Evolutionary conservation across 2,797 vertebrate species (phyloP).

Genomic region (Echiichthys vipera): DNA sequence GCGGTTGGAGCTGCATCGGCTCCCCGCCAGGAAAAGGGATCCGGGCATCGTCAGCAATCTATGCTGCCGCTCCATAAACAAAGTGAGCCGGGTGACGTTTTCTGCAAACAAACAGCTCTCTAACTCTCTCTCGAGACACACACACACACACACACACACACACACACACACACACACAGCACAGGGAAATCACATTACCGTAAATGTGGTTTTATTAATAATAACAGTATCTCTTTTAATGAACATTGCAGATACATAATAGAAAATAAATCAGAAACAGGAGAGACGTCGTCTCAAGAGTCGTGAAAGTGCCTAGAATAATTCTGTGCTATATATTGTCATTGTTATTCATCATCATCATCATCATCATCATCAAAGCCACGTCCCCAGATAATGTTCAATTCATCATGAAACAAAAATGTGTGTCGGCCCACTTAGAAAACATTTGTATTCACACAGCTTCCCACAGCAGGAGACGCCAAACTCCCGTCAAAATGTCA

Average conservation of each 20-base stretch:
- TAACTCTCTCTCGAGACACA: not conserved
- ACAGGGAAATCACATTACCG: slow-evolving; percentile 57
- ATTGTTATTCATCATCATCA: slow-evolving; percentile 59
- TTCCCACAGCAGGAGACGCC: slow-evolving; percentile 34
- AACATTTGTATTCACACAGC: slow-evolving; percentile 51
- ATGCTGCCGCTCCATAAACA: slow-evolving; percentile 57
- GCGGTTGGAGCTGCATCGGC: slow-evolving; percentile 25
- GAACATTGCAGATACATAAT: slow-evolving; percentile 88
- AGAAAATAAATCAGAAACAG: slow-evolving; percentile 85
- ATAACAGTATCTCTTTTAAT: slow-evolving; percentile 87
- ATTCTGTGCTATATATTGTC: slow-evolving; percentile 86
- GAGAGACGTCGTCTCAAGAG: slow-evolving; percentile 86
- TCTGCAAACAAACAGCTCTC: slow-evolving; percentile 45
- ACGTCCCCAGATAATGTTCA: slow-evolving; percentile 63
- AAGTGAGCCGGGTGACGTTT: slow-evolving; percentile 37
- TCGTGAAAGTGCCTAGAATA: slow-evolving; percentile 94
- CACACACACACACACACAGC: slow-evolving; percentile 25
- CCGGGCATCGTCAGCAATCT: slow-evolving; percentile 68
- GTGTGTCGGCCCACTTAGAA: slow-evolving; percentile 46
- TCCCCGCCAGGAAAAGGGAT: slow-evolving; percentile 53
- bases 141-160: slow-evolving; percentile 25
- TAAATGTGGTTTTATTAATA: slow-evolving; percentile 86
- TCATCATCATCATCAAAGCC: slow-evolving; percentile 65
- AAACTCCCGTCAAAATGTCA: slow-evolving; percentile 18
- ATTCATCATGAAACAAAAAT: slow-evolving; percentile 60